Evolutionary conservation across 2,113 vertebrate genomes (phyloP), one percentile per base, ranked within the genome.

Genomic region (Ophiodon elongatus): DNA sequence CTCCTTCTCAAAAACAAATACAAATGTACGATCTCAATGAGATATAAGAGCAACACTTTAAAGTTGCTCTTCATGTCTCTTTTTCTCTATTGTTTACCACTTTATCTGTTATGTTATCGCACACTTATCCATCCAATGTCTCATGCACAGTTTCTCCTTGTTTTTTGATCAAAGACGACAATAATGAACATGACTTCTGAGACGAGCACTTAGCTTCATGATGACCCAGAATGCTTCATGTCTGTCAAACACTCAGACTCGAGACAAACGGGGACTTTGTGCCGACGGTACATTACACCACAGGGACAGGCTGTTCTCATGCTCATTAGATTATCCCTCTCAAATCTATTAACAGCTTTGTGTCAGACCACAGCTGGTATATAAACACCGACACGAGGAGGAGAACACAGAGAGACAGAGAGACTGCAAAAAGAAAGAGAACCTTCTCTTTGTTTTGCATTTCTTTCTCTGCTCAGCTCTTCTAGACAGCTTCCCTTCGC

Each of bases 371-470:
- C 1, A 8, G 54, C 62, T 0, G 76, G 52, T 75, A 85, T 86
- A 87, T 79, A 91, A 91, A 59, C 52, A 0, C 39, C 0, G 14
- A 0, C 3, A 11, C 0, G 50, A 27, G 25, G 25, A 50, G 47
- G 21, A 69, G 47, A 56, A 2, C 52, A 43, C 21, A 60, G 31
- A 82, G 73, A 84, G 81, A 85, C 43, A 14, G 43, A 45, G 81
- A 72, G 72, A 73, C 69, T 10, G 83, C 85, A 88, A 56, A 39
- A 91, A 91, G 86, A 93, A 81, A 84, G 85, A 91, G 80, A 45
- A 23, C 1, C 21, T 33, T 21, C 76, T 88, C 88, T 85, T 89
- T 89, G 85, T 88, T 84, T 80, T 88, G 85, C 85, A 74, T 15
- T 1, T 71, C 71, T 41, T 85, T 59, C 31, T 74, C 64, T 23